phyloP scores from a whole-genome alignment of 2,797 vertebrate species.

The Jordanella pulchra region DNA sequence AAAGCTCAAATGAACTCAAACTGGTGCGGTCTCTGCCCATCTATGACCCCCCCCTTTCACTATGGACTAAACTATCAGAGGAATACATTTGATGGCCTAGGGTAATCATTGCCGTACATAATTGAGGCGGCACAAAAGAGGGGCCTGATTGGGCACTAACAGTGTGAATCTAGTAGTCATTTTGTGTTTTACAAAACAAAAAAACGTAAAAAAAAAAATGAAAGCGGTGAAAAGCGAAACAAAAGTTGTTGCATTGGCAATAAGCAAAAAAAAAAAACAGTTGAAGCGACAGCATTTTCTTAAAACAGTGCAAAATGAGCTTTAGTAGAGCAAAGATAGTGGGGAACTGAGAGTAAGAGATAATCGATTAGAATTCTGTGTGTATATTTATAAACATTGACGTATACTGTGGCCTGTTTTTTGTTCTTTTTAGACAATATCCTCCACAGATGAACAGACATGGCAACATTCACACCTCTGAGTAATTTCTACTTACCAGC shows the following conservation, averaged over 20 bases:
- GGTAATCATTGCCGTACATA: no score
- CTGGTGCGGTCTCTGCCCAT: not conserved
- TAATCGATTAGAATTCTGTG: not conserved
- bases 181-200: not conserved
- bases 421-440: not conserved
- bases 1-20: not conserved
- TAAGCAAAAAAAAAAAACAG: not conserved
- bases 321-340: not conserved
- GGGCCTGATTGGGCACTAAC: not conserved
- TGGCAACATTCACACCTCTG: not conserved
- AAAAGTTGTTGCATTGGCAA: not conserved
- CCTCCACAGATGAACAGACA: not conserved
- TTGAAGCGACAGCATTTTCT: not conserved
- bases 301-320: not conserved
- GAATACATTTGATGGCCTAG: no score
- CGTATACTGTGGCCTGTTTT: no score
- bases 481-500: not conserved
- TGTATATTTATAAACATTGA: constrained; percentile 7
- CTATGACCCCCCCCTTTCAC: not conserved
- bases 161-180: not conserved
- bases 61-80: not conserved
- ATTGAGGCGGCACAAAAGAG: not conserved
- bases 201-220: not conserved
- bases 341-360: not conserved
- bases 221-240: not conserved